phyloP scores from a whole-genome alignment of 2,888 invertebrate species.

The Arge pagana region DNA sequence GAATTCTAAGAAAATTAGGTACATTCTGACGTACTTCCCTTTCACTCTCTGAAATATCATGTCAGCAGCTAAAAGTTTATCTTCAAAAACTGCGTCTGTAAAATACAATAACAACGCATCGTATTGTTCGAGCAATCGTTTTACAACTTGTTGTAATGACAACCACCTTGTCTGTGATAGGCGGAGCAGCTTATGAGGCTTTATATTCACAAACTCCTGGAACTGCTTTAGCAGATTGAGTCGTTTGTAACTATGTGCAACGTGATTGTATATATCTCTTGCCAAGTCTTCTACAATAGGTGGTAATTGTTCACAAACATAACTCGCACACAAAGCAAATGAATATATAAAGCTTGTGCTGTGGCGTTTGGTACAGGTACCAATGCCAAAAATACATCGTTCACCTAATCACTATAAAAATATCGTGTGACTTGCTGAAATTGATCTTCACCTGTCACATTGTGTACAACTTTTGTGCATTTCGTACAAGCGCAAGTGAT shows the following conservation, averaged over 20 bases:
- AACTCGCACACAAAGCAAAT: conserved; percentile 38
- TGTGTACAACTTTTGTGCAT: conserved; percentile 3
- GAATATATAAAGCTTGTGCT: conserved; percentile 31
- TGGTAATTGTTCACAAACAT: conserved; percentile 39
- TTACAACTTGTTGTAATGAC: too few relatives aligned
- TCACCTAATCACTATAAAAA: conserved; percentile 12
- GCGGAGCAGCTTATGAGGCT: too few relatives aligned
- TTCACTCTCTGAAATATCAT: too few relatives aligned
- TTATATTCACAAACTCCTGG: conserved; percentile 10
- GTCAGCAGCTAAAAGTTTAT: too few relatives aligned
- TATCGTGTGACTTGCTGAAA: conserved; percentile 11
- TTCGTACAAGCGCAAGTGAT: conserved; percentile 32
- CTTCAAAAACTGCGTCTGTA: too few relatives aligned
- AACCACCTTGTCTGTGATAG: too few relatives aligned
- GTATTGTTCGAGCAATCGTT: too few relatives aligned
- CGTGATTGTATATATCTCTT: conserved; percentile 36
- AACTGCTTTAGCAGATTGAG: conserved; percentile 5
- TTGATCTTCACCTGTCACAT: conserved; percentile 1
- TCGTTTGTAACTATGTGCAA: conserved; percentile 36
- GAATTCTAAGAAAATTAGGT: too few relatives aligned
- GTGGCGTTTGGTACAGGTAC: conserved; percentile 26
- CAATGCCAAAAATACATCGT: conserved; percentile 23
- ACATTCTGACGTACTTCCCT: too few relatives aligned
- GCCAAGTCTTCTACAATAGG: conserved; percentile 35
- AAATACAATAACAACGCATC: too few relatives aligned